These are phyloP conservation scores for Dicentrarchus labrax DNA, from an alignment of 2,113 vertebrate species.

Conservation along the genomic window DNA sequence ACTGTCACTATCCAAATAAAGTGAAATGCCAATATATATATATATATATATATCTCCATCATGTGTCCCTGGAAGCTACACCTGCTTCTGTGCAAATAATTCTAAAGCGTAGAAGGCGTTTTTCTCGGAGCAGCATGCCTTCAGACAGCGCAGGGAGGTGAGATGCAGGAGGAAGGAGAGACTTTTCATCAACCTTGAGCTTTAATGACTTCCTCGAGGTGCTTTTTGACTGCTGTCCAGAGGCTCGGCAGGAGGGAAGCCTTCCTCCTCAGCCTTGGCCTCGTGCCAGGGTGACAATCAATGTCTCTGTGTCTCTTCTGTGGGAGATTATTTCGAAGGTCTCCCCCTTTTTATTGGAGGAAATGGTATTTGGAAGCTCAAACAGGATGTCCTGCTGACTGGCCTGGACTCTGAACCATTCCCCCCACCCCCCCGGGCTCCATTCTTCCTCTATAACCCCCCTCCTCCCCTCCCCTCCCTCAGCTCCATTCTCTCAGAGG, in stretches of 20 bases:
- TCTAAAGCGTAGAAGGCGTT: background rate
- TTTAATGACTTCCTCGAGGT: slow-evolving; percentile 84
- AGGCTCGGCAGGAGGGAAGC: slow-evolving; percentile 30
- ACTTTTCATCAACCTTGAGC: slow-evolving; percentile 71
- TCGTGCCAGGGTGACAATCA: slow-evolving; percentile 90
- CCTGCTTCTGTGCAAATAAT: slow-evolving; percentile 15
- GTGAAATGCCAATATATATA: too few species aligned
- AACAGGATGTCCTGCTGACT: slow-evolving; percentile 89
- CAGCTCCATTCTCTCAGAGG: slow-evolving; percentile 46
- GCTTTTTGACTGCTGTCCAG: slow-evolving; percentile 82
- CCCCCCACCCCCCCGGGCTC: slow-evolving; percentile 13
- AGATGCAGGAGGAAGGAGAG: slow-evolving; percentile 42
- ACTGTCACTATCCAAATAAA: too few species aligned
- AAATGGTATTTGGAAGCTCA: slow-evolving; percentile 87
- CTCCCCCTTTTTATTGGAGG: slow-evolving; percentile 84
- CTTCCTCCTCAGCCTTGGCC: slow-evolving; percentile 83
- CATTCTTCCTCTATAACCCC: slow-evolving; percentile 35
- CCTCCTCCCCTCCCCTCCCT: slow-evolving; percentile 1
- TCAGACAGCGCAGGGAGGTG: slow-evolving; percentile 1
- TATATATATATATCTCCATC: background rate
- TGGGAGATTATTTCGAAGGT: slow-evolving; percentile 83
- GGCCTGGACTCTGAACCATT: slow-evolving; percentile 79
- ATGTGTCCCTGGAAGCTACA: background rate
- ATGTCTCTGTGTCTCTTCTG: slow-evolving; percentile 84
- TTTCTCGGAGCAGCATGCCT: background rate